Evolutionary conservation across 1,140 invertebrate genomes (phyloP), one percentile per base, ranked within the genome.

Genomic region (Drosophila obscura): DNA sequence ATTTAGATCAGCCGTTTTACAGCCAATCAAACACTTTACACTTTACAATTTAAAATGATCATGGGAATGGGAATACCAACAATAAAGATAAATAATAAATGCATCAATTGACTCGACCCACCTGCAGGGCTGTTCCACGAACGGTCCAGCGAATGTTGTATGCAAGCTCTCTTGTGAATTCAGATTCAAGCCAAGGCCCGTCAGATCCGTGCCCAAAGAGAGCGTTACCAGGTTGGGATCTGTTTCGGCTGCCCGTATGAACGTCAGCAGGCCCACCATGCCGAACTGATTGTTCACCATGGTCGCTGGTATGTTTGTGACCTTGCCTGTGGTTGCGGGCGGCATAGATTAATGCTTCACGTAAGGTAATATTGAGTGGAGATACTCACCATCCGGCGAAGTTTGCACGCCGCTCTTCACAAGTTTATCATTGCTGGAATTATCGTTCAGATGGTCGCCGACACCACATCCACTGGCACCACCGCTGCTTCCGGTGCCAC

Each of bases 211-310:
- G 19, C 99, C 99, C 74, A 99, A 94, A 50, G 98, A 98, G 79
- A 99, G 92, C 19, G 97, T 97, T 56, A 99, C 97, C 71, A 99
- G 93, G 93, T 98, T 98, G 24, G 96, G 97, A 93, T 99, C 97
- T 19, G 97, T 97, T 93, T 99, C 98, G 48, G 98, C 97, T 67
- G 98, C 97, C 92, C 98, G 94, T 73, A 99, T 99, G 93, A 99
- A 99, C 59, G 98, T 98, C 91, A 99, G 93, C 57, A 99, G 94
- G 35, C 99, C 99, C 66, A 99, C 98, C 94, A 99, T 99, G 72
- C 99, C 99, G 93, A 99, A 99, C 93, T 99, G 98, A 93, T 99
- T 99, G 77, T 97, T 97, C 61, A 99, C 97, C 98, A 99, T 99
- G 92, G 96, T 97, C 56, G 95, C 94, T 49, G 99, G 99, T 94